A percentile compares a stretch with the other conserved stretches of the same genome.
Conservation (phyloP, 2,888 invertebrate genomes). For the Blastobasis adustella region DNA sequence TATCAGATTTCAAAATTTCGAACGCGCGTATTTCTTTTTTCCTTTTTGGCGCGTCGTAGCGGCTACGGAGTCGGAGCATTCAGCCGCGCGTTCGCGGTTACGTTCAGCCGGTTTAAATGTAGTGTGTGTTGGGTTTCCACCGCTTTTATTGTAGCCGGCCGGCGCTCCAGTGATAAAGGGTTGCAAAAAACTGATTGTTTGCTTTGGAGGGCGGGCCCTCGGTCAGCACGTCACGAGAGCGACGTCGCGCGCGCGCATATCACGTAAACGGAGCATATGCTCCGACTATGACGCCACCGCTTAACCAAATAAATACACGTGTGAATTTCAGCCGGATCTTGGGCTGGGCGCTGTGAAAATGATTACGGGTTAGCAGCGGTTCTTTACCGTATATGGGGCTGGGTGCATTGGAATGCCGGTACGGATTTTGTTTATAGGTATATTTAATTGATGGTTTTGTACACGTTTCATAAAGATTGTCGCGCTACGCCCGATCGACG, state of each 20-base stretch:
- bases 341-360: slow-evolving; percentile 59
- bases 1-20: not conserved
- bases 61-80: slow-evolving; percentile 20
- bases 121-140: slow-evolving; percentile 66
- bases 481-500: too few species aligned
- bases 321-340: slow-evolving; percentile 49
- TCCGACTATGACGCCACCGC: slow-evolving; percentile 60
- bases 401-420: too few species aligned
- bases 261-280: slow-evolving; percentile 54
- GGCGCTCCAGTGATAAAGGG: slow-evolving; percentile 68
- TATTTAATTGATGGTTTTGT: too few species aligned
- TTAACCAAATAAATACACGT: slow-evolving; percentile 67
- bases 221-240: slow-evolving; percentile 59
- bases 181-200: slow-evolving; percentile 70
- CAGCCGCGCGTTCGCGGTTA: slow-evolving; percentile 46
- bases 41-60: slow-evolving; percentile 1
- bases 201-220: slow-evolving; percentile 47
- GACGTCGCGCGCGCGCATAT: slow-evolving; percentile 48
- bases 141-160: slow-evolving; percentile 62
- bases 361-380: not conserved
- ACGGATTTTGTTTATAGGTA: too few species aligned
- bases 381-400: too few species aligned
- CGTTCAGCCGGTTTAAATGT: slow-evolving; percentile 66
- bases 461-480: too few species aligned
- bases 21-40: slow-evolving; percentile 17